Base-by-base conservation (phyloP, 2,888 invertebrate species). In the Tetrapedia diversipes region DNA sequence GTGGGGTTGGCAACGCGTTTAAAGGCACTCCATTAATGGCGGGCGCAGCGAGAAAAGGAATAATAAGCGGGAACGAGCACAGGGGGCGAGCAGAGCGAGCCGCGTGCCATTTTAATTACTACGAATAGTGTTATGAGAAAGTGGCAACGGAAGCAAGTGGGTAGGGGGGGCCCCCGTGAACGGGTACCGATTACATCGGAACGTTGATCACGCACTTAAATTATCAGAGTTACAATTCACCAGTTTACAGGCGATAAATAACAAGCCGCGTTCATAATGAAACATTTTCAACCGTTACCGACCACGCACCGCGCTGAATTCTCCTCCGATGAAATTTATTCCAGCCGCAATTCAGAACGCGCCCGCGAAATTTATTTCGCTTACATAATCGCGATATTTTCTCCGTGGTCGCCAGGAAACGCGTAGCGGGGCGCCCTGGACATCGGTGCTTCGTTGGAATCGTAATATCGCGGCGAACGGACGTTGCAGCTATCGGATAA, bases 221-320 rank as follows among this genome's bases (percentile, higher is more conserved):
- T 75, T 68, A 77, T 77, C 64, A 67, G 79, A 65, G 82, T 82
- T 71, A 82, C 82, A 74, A 75, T 82, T 82, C 75, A 54, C 79
- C 53, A 68, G 65, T 79, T 82, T 68, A 59, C 82, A 54, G 68
- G 45, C 65, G 59, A 77, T 77, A 75, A 77, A 75, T 69, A 75
- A 68, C 53, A 41, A 8, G 10, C n/a, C 16, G 29, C 24, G 64
- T 60, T 69, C 76, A 29, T 77, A 77, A 75, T 64, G 76, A 75
- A 77, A 77, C 76, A 77, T 77, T 77, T 68, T 60, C 68, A 64
- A 27, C 64, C 63, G 75, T 64, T 77, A 68, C 59, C 59, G 54
- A 49, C 68, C 51, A 43, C 65, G 49, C 67, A 53, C 19, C 63
- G n/a, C 63, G 61, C 60, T 76, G 66, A 76, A 76, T 74, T 74